Conservation (phyloP, 2,113 vertebrate species). For the Calidris pugnax region DNA sequence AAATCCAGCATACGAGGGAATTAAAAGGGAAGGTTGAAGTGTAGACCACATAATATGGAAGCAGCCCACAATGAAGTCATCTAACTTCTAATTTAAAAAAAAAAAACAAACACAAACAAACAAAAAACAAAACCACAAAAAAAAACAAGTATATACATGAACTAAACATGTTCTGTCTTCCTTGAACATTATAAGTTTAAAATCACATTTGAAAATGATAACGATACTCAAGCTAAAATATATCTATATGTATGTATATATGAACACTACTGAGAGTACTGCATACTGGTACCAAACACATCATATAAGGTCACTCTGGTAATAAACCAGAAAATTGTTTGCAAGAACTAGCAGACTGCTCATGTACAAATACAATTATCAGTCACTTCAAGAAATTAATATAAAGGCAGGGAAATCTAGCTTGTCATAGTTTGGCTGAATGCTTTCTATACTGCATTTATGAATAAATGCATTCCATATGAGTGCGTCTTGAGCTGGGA, state of each 20-base stretch:
- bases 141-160: background rate
- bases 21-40: background rate
- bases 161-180: background rate
- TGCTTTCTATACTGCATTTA: background rate
- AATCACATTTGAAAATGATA: background rate
- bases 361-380: background rate
- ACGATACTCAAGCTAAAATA: background rate
- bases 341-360: background rate
- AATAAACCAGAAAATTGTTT: background rate
- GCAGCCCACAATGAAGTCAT: background rate
- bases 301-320: background rate
- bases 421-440: background rate
- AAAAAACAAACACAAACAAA: background rate
- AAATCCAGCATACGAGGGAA: background rate
- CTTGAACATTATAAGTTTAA: background rate
- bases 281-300: background rate
- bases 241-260: too few relatives aligned
- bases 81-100: background rate
- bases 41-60: background rate
- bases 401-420: background rate
- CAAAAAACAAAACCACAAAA: background rate
- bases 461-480: background rate
- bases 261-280: background rate
- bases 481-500: background rate
- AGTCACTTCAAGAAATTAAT: background rate